Percentiles rank a stretch among this genome's conserved stretches.
Evolutionary conservation across 2,797 vertebrate species (phyloP).

Genomic region (Galagoides demidoff): DNA sequence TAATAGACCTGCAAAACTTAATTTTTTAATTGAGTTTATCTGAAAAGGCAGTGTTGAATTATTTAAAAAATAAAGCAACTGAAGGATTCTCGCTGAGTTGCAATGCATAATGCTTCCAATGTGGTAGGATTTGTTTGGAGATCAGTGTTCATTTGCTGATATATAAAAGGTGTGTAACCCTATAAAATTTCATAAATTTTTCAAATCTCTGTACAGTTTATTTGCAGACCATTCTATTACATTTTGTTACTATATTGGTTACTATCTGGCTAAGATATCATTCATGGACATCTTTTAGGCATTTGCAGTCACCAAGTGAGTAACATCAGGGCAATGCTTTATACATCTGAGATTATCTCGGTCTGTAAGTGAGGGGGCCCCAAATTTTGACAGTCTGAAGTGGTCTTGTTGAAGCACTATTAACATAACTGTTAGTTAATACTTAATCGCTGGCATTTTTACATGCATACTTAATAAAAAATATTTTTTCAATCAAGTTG

Average conservation of each 20-base stretch:
- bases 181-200: background rate
- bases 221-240: background rate
- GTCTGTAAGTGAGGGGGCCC: background rate
- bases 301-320: background rate
- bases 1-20: background rate
- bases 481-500: background rate
- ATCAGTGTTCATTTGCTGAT: background rate
- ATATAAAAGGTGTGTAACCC: background rate
- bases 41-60: background rate
- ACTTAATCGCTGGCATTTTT: background rate
- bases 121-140: background rate
- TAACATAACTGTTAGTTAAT: background rate
- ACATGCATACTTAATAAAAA: background rate
- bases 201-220: background rate
- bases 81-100: background rate
- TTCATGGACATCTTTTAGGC: background rate
- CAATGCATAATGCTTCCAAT: background rate
- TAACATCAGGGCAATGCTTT: background rate
- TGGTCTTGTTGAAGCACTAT: background rate
- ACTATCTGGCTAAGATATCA: background rate
- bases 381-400: background rate
- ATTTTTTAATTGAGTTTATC: slow-evolving; percentile 19
- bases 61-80: slow-evolving; percentile 23
- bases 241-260: too few relatives aligned
- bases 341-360: background rate